These are phyloP conservation scores for Actinemys pallida DNA, from an alignment of 2,113 vertebrate species.

Conservation along the genomic window DNA sequence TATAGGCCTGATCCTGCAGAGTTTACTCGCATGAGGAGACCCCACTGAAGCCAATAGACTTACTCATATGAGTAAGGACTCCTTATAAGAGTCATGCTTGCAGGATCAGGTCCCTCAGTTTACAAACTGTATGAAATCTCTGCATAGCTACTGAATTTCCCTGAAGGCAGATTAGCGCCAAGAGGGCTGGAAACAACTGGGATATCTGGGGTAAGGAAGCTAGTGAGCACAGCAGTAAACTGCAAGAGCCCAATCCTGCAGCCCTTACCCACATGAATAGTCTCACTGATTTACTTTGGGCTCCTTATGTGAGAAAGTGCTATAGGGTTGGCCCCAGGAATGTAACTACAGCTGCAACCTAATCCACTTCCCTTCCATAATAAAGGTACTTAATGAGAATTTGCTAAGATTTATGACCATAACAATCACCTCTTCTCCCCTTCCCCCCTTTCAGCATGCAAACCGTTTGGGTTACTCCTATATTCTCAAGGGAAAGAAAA, in stretches of 20 bases:
- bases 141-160: neutral
- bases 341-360: neutral
- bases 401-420: conserved; percentile 65
- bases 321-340: neutral
- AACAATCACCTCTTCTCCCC: conserved; percentile 26
- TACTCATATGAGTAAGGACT: neutral
- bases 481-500: conserved; percentile 39
- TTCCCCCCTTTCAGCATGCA: neutral
- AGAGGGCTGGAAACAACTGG: neutral
- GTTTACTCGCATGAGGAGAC: fast-evolving
- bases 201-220: neutral
- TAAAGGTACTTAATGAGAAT: conserved; percentile 52
- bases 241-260: neutral
- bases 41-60: neutral
- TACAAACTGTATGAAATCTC: neutral
- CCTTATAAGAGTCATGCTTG: neutral
- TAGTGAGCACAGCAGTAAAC: fast-evolving
- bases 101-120: neutral
- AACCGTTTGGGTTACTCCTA: conserved; percentile 42
- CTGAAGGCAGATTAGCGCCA: neutral
- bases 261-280: fast-evolving
- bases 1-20: neutral
- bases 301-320: fast-evolving
- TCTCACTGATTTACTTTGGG: neutral
- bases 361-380: conserved; percentile 35